These are phyloP conservation scores for Hestina assimilis DNA, from an alignment of 1,140 invertebrate species.

Conservation along the genomic window DNA sequence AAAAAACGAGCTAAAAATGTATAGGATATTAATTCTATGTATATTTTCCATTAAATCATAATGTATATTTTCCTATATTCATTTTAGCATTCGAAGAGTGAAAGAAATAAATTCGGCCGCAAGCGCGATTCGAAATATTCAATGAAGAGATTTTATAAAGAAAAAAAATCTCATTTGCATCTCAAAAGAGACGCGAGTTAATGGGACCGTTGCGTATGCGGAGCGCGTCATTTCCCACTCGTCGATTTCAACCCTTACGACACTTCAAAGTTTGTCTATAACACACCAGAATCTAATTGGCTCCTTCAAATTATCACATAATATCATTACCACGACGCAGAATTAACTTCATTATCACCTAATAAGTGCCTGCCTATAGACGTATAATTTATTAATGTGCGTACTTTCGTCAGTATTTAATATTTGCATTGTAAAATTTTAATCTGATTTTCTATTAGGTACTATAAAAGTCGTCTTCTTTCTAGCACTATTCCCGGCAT, in stretches of 20 bases:
- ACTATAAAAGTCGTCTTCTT: too few species aligned
- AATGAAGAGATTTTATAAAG: constrained; percentile 72
- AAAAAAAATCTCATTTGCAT: constrained; percentile 74
- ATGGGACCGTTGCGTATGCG: constrained; percentile 67
- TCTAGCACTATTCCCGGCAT: too few species aligned
- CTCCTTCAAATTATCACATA: constrained; percentile 23
- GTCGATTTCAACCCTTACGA: constrained; percentile 59
- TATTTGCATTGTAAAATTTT: too few species aligned
- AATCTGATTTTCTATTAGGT: too few species aligned
- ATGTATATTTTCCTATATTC: constrained; percentile 42
- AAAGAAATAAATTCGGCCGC: constrained; percentile 61
- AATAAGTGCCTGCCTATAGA: too few species aligned
- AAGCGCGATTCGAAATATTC: constrained; percentile 69
- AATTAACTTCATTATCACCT: too few species aligned
- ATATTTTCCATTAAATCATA: constrained; percentile 27
- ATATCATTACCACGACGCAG: background rate
- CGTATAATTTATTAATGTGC: too few species aligned
- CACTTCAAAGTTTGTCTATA: constrained; percentile 41
- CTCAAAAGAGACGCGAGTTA: constrained; percentile 72
- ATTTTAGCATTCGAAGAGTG: constrained; percentile 51
- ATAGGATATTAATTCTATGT: background rate
- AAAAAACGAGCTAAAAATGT: too few species aligned
- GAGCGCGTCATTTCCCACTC: constrained; percentile 64
- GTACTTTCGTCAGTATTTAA: too few species aligned
- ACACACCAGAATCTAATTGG: constrained; percentile 37